These are phyloP conservation scores for Python bivittatus DNA, from an alignment of 2,113 vertebrate genomes.

Conservation along the genomic window DNA sequence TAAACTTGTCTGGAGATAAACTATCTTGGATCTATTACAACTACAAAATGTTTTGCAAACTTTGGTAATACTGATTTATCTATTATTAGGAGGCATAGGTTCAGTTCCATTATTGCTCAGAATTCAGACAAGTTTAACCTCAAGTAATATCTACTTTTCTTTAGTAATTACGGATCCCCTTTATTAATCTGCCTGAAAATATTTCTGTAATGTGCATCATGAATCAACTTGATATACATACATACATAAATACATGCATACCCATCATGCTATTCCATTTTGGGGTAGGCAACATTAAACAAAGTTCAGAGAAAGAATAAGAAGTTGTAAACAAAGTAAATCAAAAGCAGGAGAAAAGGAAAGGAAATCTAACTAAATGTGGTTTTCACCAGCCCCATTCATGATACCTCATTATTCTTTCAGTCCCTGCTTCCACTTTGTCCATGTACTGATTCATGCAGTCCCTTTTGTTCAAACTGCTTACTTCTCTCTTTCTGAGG, in stretches of 20 bases:
- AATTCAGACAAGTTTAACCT: not conserved
- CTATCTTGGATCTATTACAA: not conserved
- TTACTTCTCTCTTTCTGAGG: not conserved
- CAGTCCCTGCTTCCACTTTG: not conserved
- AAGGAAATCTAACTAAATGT: no score
- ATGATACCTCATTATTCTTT: not conserved
- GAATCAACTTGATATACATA: not conserved
- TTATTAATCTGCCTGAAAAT: not conserved
- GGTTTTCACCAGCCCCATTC: no score
- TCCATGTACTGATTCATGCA: not conserved
- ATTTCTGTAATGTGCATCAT: not conserved
- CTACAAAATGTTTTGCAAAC: conserved; percentile 14
- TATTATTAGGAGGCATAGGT: not conserved
- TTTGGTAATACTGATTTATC: not conserved
- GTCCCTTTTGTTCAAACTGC: not conserved
- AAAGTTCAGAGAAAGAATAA: not conserved
- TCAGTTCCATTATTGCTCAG: not conserved
- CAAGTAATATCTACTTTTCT: not conserved
- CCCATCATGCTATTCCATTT: not conserved
- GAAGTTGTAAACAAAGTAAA: not conserved
- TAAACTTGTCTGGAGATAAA: not conserved
- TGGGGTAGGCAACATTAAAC: not conserved
- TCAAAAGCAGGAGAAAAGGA: not conserved
- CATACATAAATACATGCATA: not conserved
- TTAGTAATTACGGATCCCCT: not conserved